These are phyloP conservation scores for Ctenopoma kingsleyae DNA, from an alignment of 2,797 vertebrate genomes.

Conservation along the genomic window DNA sequence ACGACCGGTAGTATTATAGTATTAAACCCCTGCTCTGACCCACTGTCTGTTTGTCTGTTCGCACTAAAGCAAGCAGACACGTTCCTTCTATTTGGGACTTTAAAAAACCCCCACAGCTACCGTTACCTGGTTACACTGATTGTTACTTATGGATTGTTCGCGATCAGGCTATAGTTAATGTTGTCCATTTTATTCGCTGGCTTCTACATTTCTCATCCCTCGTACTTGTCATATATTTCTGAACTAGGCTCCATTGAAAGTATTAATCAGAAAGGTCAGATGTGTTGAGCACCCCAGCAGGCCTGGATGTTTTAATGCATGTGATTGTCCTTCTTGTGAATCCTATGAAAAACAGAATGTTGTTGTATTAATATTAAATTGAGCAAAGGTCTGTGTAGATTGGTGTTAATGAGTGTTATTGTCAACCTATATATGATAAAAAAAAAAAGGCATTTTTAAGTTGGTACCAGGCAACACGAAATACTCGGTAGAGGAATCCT, in stretches of 20 bases:
- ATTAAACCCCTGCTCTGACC: conserved; percentile 6
- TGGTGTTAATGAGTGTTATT: conserved; percentile 52
- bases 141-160: conserved; percentile 9
- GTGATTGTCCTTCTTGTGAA: conserved; percentile 38
- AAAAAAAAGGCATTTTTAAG: conserved; percentile 45
- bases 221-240: conserved; percentile 32
- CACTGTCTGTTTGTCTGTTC: conserved; percentile 15
- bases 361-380: conserved; percentile 57
- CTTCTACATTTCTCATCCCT: not conserved
- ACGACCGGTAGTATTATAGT: conserved; percentile 31
- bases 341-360: conserved; percentile 58
- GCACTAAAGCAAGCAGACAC: conserved; percentile 9
- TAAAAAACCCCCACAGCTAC: conserved; percentile 24
- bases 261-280: conserved; percentile 13
- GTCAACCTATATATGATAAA: conserved; percentile 45
- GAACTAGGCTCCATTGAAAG: conserved; percentile 30
- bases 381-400: conserved; percentile 56
- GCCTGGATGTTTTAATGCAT: conserved; percentile 44
- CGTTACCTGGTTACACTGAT: conserved; percentile 14
- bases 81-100: not conserved
- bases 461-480: conserved; percentile 39
- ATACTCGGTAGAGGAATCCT: not conserved
- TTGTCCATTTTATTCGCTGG: conserved; percentile 10
- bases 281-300: conserved; percentile 52
- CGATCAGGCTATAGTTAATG: conserved; percentile 25